Evolutionary conservation across 2,888 invertebrate species (phyloP).

Genomic region (Thereva unica): DNA sequence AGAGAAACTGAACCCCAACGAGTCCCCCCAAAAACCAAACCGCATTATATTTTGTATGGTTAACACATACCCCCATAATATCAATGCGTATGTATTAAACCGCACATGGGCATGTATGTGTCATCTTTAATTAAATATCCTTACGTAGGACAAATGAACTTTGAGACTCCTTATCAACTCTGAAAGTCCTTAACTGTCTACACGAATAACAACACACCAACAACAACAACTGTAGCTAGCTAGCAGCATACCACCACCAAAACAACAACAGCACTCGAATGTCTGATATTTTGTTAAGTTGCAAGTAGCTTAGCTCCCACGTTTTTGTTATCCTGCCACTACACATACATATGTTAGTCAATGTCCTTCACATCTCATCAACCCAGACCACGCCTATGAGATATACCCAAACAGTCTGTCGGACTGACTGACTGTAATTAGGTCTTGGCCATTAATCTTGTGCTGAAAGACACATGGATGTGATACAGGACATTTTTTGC

Average conservation of each 20-base stretch:
- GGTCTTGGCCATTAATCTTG: constrained; percentile 25
- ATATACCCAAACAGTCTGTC: constrained; percentile 21
- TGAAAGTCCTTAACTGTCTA: not conserved
- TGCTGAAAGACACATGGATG: not conserved
- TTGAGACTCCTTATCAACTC: constrained; percentile 7
- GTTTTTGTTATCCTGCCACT: not conserved
- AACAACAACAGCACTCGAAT: too few species aligned
- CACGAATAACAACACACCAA: not conserved
- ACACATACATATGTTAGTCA: constrained; percentile 1
- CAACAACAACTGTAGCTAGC: too few species aligned
- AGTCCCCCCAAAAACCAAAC: too few species aligned
- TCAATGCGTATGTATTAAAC: too few species aligned
- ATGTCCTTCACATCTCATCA: not conserved
- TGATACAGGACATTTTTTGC: constrained; percentile 6
- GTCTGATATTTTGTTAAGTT: too few species aligned
- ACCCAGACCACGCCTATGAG: constrained; percentile 9
- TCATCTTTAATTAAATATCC: constrained; percentile 34
- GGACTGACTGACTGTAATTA: constrained; percentile 29
- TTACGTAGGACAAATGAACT: constrained; percentile 24
- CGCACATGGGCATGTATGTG: not conserved
- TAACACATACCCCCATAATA: too few species aligned
- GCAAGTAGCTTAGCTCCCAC: not conserved
- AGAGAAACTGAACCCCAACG: too few species aligned
- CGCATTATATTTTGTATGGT: too few species aligned
- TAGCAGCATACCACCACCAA: too few species aligned